Evolutionary conservation across 2,113 vertebrate genomes (phyloP).

Genomic region (Speoplatyrhinus poulsoni): DNA sequence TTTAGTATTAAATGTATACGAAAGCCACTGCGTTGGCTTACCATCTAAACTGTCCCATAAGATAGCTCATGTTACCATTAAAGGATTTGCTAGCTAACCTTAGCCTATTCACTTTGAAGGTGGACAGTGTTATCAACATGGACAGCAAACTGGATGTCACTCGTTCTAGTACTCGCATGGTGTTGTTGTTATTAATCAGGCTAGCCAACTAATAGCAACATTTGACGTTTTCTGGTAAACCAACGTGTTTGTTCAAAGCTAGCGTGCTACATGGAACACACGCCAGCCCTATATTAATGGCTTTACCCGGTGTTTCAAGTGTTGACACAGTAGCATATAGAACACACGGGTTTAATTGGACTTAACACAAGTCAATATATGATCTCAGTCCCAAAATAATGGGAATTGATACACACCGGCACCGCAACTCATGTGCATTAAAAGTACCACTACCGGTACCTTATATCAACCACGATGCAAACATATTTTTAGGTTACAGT

Average conservation of each 20-base stretch:
- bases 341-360: not conserved
- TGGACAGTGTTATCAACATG: constrained; percentile 47
- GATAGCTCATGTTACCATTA: constrained; percentile 29
- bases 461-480: too few relatives aligned
- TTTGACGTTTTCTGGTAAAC: not conserved
- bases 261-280: constrained; percentile 2
- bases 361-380: too few relatives aligned
- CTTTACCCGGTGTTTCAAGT: too few relatives aligned
- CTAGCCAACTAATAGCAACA: not conserved
- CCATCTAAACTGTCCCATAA: constrained; percentile 2
- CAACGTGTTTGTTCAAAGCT: constrained; percentile 21
- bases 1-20: not conserved
- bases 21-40: not conserved
- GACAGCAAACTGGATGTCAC: constrained; percentile 27
- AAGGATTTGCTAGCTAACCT: constrained; percentile 60
- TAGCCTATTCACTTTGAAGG: constrained; percentile 43
- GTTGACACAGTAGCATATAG: not conserved
- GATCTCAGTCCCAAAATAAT: too few relatives aligned
- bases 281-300: too few relatives aligned
- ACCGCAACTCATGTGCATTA: too few relatives aligned
- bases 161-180: not conserved
- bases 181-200: not conserved
- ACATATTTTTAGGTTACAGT: too few relatives aligned
- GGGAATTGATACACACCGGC: too few relatives aligned
- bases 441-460: too few relatives aligned